Conservation (phyloP, 1,140 invertebrate species). For the Drosophila pruinosa region DNA sequence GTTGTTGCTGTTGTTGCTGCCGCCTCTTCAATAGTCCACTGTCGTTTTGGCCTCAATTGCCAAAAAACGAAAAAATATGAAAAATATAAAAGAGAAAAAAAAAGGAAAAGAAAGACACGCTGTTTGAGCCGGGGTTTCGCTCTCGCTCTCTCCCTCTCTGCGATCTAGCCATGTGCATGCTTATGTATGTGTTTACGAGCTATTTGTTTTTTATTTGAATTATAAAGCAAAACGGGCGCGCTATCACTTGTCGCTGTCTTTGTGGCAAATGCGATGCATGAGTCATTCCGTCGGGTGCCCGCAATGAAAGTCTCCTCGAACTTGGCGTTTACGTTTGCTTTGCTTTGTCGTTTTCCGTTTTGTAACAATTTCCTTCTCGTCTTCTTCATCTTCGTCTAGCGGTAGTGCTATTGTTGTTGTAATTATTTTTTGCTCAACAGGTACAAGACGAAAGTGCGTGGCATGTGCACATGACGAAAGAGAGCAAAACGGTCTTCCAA, state of each 20-base stretch:
- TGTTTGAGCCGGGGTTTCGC: conserved; percentile 32
- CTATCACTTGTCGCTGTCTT: conserved; percentile 24
- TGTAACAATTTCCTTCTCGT: conserved; percentile 35
- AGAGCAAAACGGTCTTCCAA: conserved; percentile 10
- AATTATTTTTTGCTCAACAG: conserved; percentile 74
- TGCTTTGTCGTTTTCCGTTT: conserved; percentile 11
- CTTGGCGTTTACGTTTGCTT: conserved; percentile 43
- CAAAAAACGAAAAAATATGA: conserved; percentile 44
- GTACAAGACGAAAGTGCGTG: conserved; percentile 51
- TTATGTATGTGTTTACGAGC: conserved; percentile 7
- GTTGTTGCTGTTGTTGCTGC: conserved; percentile 13
- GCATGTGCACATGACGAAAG: conserved; percentile 37
- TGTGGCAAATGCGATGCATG: conserved; percentile 36
- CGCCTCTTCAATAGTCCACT: neutral
- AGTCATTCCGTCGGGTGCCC: conserved; percentile 49
- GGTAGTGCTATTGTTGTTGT: conserved; percentile 36
- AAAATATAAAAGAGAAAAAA: conserved; percentile 6
- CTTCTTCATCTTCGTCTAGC: conserved; percentile 2
- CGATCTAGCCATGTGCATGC: conserved; percentile 42
- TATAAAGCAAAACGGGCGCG: conserved; percentile 18
- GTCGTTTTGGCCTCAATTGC: conserved; percentile 59
- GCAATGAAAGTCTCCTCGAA: conserved; percentile 50
- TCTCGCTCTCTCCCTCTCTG: neutral
- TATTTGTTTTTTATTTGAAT: conserved; percentile 66
- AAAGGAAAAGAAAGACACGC: conserved; percentile 22